phyloP scores from a whole-genome alignment of 2,888 invertebrate species.

The Stictocephala bisonia region DNA sequence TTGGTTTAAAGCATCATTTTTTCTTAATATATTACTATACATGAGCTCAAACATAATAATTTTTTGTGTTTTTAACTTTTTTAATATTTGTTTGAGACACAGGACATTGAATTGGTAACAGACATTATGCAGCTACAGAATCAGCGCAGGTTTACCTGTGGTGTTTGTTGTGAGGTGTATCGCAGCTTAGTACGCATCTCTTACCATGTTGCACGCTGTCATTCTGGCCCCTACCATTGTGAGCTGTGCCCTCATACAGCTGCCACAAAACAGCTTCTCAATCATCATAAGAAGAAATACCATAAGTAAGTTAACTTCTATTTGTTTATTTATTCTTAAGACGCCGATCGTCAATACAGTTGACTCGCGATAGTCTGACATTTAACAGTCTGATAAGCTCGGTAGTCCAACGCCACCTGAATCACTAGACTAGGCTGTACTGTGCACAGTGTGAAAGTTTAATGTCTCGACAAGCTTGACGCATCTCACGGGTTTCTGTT shows the following conservation, averaged over 20 bases:
- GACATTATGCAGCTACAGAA: background rate
- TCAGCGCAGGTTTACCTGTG: conserved; percentile 38
- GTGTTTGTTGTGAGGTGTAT: conserved; percentile 41
- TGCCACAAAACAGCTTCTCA: conserved; percentile 23
- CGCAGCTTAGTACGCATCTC: conserved; percentile 43
- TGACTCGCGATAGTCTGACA: too few relatives aligned
- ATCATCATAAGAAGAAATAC: conserved; percentile 40
- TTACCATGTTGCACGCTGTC: conserved; percentile 36
- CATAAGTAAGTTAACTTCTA: conserved; percentile 48
- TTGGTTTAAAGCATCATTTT: too few relatives aligned
- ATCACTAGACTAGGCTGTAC: too few relatives aligned
- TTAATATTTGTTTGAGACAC: background rate
- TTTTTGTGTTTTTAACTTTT: background rate
- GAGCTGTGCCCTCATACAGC: conserved; percentile 36
- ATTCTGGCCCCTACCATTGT: conserved; percentile 39
- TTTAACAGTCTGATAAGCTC: too few relatives aligned
- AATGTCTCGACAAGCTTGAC: too few relatives aligned
- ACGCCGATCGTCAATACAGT: too few relatives aligned
- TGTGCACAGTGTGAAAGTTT: too few relatives aligned
- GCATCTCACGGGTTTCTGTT: too few relatives aligned
- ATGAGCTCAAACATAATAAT: background rate
- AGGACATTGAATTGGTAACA: conserved; percentile 18
- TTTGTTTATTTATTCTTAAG: too few relatives aligned
- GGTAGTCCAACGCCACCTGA: too few relatives aligned
- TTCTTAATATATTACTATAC: too few relatives aligned